Conservation (phyloP, 1,140 invertebrate species). For the Bombus terrestris region DNA sequence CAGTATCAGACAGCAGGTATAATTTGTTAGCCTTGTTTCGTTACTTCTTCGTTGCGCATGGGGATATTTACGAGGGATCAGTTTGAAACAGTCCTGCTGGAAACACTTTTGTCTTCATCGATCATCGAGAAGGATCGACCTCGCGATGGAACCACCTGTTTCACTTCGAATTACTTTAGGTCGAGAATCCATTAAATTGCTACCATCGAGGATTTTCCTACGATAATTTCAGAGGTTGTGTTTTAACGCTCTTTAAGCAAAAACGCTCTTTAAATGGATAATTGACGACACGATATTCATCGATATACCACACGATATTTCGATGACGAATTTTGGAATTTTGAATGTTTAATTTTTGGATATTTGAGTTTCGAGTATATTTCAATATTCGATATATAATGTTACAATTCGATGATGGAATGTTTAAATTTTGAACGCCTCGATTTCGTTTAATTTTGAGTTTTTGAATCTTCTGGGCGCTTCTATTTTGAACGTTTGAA, state of each 20-base stretch:
- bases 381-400: no score
- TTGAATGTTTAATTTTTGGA: no score
- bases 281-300: background rate
- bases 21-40: conserved; percentile 23
- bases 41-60: background rate
- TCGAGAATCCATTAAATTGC: background rate
- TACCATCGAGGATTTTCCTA: background rate
- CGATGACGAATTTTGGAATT: no score
- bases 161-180: background rate
- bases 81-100: background rate
- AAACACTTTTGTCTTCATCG: conserved; percentile 7
- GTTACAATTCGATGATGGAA: no score
- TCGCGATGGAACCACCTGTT: background rate
- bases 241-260: background rate
- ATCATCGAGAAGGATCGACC: conserved; percentile 9
- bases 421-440: no score
- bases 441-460: no score
- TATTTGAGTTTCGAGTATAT: no score
- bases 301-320: background rate
- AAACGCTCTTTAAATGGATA: background rate
- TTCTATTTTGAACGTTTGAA: no score
- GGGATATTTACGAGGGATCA: background rate
- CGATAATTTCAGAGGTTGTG: background rate
- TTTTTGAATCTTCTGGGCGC: no score
- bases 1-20: background rate